Evolutionary conservation across 2,888 invertebrate species (phyloP).

Genomic region (Sinelater perroti): DNA sequence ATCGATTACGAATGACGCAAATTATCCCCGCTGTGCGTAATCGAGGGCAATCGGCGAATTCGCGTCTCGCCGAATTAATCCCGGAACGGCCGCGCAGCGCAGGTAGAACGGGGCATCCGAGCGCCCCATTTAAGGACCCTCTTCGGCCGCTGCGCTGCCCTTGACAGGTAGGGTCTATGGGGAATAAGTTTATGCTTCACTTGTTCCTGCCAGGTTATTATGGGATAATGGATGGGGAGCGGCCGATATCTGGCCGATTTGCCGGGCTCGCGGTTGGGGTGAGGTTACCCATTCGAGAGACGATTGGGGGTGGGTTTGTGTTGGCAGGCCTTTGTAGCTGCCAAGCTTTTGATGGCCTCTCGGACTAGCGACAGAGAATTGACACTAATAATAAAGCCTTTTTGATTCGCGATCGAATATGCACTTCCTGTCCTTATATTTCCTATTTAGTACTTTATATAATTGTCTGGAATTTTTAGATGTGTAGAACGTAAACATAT

Average conservation of each 20-base stretch:
- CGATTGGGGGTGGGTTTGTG: conserved; percentile 45
- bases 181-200: conserved; percentile 56
- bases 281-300: conserved; percentile 52
- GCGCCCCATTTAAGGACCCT: conserved; percentile 53
- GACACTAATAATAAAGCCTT: no score
- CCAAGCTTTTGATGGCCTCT: no score
- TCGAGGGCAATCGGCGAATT: conserved; percentile 4
- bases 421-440: no score
- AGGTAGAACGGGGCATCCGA: conserved; percentile 47
- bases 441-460: no score
- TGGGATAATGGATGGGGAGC: conserved; percentile 55
- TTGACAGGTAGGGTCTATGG: conserved; percentile 54
- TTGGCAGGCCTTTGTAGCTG: conserved; percentile 24
- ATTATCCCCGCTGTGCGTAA: background rate
- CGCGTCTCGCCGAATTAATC: background rate
- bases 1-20: conserved; percentile 5
- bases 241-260: conserved; percentile 43
- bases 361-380: no score
- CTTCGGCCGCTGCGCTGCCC: conserved; percentile 53
- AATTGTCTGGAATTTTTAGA: no score
- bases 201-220: conserved; percentile 56
- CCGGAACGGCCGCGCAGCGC: conserved; percentile 17
- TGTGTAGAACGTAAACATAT: no score
- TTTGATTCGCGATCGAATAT: no score
- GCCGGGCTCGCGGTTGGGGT: conserved; percentile 44